phyloP scores from a whole-genome alignment of 1,140 invertebrate genomes.

The Pseudachorutes palmiensis region DNA sequence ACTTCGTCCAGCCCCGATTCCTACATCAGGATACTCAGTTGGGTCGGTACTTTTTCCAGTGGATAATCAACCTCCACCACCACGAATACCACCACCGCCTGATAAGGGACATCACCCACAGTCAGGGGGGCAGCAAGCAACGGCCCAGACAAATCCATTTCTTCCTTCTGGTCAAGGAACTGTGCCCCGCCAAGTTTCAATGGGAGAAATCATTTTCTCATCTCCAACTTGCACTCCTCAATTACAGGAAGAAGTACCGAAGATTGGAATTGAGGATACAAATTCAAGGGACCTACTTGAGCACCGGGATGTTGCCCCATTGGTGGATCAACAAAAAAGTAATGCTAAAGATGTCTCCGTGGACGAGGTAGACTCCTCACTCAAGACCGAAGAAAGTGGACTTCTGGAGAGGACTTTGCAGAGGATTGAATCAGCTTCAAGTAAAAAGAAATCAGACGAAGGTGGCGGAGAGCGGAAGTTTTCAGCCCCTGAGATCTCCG shows the following conservation, averaged over 20 bases:
- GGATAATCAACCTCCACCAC: too few species aligned
- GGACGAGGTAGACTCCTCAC: conserved; percentile 28
- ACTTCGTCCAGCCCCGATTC: too few species aligned
- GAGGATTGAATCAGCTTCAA: conserved; percentile 16
- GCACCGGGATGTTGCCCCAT: conserved; percentile 3
- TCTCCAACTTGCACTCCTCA: neutral
- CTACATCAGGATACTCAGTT: too few species aligned
- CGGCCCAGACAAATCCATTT: too few species aligned
- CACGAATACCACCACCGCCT: too few species aligned
- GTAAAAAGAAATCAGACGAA: neutral
- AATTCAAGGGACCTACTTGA: neutral
- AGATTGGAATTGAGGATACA: too few species aligned
- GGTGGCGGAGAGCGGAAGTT: neutral
- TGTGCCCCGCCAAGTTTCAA: conserved; percentile 22
- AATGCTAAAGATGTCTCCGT: conserved; percentile 24
- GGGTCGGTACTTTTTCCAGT: too few species aligned
- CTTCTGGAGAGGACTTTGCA: conserved; percentile 29
- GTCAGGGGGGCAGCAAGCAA: too few species aligned
- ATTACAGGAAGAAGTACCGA: too few species aligned
- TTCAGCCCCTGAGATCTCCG: neutral
- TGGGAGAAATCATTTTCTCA: conserved; percentile 35
- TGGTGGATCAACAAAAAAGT: neutral
- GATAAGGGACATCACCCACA: too few species aligned
- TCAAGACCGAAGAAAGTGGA: conserved; percentile 29
- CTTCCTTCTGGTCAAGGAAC: too few species aligned